A percentile compares a stretch with the other conserved stretches of the same genome.
phyloP scores from a whole-genome alignment of 2,888 invertebrate genomes.

The Deilephila porcellus region DNA sequence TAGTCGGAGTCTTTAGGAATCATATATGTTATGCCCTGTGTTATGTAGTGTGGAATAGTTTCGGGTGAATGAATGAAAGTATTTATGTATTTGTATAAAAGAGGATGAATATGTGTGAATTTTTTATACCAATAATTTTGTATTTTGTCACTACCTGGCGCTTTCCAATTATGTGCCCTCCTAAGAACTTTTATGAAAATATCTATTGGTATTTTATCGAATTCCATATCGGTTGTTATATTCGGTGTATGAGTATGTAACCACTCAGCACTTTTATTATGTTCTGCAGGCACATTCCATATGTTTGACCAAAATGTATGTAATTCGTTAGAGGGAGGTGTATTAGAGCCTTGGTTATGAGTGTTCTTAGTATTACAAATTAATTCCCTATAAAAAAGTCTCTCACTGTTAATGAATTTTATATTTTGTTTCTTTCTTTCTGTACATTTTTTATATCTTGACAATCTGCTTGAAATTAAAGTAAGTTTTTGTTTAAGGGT shows the following conservation, averaged over 20 bases:
- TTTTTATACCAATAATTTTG: neutral
- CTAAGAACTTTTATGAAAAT: neutral
- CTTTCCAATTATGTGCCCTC: neutral
- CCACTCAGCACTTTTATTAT: neutral
- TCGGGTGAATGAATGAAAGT: constrained; percentile 32
- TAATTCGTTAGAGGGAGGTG: neutral
- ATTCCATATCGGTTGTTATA: neutral
- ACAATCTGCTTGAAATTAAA: neutral
- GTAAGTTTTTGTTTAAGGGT: neutral
- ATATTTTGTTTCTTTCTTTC: neutral
- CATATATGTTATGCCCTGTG: constrained; percentile 40
- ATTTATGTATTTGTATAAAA: constrained; percentile 30
- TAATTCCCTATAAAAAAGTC: neutral
- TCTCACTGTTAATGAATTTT: neutral
- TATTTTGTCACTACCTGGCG: neutral
- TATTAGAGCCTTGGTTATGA: neutral
- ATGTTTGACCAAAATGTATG: neutral
- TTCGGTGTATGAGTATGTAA: neutral
- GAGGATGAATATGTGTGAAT: neutral
- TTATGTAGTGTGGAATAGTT: constrained; percentile 35
- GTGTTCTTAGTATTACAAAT: neutral
- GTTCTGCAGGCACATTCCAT: neutral
- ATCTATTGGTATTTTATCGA: neutral
- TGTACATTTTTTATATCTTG: neutral
- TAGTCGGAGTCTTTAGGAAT: constrained; percentile 38